Conservation (phyloP, 1,140 invertebrate genomes). For the Eulimnadia texana region DNA sequence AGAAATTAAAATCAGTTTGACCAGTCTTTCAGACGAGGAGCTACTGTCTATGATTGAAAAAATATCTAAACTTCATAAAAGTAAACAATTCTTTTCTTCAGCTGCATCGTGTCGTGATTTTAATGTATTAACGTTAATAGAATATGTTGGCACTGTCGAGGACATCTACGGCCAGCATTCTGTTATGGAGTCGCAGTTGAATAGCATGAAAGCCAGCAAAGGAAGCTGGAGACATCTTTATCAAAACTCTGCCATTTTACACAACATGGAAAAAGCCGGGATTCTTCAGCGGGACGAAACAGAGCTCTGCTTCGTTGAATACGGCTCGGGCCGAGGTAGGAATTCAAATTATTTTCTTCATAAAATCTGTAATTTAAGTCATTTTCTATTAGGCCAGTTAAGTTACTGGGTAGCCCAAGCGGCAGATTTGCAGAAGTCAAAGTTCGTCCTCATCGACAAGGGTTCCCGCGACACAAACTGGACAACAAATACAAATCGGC, state of each 20-base stretch:
- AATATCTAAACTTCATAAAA: neutral
- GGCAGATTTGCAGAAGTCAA: slow-evolving; percentile 34
- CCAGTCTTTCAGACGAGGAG: neutral
- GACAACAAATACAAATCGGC: slow-evolving; percentile 49
- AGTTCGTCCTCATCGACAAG: slow-evolving; percentile 55
- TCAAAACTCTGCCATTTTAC: slow-evolving; percentile 52
- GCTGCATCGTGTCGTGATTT: no score
- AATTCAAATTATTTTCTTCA: neutral
- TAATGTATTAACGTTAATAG: neutral
- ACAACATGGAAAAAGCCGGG: slow-evolving; percentile 38
- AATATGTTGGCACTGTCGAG: slow-evolving; percentile 4
- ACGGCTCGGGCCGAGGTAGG: slow-evolving; percentile 71
- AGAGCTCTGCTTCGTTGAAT: slow-evolving; percentile 54
- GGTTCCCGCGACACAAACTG: slow-evolving; percentile 62
- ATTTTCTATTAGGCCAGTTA: slow-evolving; percentile 41
- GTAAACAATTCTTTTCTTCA: neutral
- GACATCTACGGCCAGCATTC: slow-evolving; percentile 21
- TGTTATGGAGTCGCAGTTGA: slow-evolving; percentile 36
- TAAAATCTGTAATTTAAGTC: neutral
- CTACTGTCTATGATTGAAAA: no score
- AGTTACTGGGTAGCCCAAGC: slow-evolving; percentile 54
- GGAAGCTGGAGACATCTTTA: slow-evolving; percentile 48
- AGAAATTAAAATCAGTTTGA: neutral
- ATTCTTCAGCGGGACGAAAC: slow-evolving; percentile 33
- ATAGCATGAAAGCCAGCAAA: slow-evolving; percentile 41